These are phyloP conservation scores for Lordiphosa andalusiaca DNA, from an alignment of 2,888 invertebrate species.

Conservation along the genomic window DNA sequence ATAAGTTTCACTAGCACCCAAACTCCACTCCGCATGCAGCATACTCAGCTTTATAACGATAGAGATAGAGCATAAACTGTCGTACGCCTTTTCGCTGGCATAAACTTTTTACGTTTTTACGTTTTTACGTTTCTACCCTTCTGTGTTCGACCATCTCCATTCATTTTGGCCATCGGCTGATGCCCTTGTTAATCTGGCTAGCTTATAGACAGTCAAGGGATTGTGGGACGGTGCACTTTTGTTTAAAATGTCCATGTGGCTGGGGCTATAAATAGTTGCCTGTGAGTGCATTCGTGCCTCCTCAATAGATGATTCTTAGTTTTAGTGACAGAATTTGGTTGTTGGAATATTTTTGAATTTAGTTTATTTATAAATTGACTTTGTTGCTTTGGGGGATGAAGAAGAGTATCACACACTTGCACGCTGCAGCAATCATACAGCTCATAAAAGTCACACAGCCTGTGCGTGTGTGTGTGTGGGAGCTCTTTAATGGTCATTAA, in stretches of 20 bases:
- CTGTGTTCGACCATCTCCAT: slow-evolving; percentile 22
- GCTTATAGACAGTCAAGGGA: slow-evolving; percentile 32
- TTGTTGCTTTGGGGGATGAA: slow-evolving; percentile 36
- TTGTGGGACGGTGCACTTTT: slow-evolving; percentile 48
- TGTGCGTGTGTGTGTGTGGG: background rate
- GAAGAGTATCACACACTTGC: slow-evolving; percentile 22
- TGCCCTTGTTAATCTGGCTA: slow-evolving; percentile 61
- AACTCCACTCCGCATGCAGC: no score
- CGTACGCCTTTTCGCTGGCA: slow-evolving; percentile 41
- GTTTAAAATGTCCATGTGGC: slow-evolving; percentile 59
- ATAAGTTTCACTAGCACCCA: no score
- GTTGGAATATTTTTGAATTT: slow-evolving; percentile 74
- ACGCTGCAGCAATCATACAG: slow-evolving; percentile 62
- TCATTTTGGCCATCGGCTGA: slow-evolving; percentile 57
- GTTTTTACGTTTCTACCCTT: slow-evolving; percentile 14
- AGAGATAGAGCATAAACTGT: slow-evolving; percentile 49
- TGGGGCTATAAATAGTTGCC: slow-evolving; percentile 9
- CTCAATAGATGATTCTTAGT: slow-evolving; percentile 61
- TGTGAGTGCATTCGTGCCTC: slow-evolving; percentile 1
- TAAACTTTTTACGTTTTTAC: slow-evolving; percentile 11
- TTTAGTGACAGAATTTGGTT: slow-evolving; percentile 68
- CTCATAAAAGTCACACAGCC: slow-evolving; percentile 60
- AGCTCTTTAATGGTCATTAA: slow-evolving; percentile 65
- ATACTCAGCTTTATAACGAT: slow-evolving; percentile 21
- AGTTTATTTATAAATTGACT: slow-evolving; percentile 47